phyloP scores from a whole-genome alignment of 2,797 vertebrate species.

The Bovichtus variegatus region DNA sequence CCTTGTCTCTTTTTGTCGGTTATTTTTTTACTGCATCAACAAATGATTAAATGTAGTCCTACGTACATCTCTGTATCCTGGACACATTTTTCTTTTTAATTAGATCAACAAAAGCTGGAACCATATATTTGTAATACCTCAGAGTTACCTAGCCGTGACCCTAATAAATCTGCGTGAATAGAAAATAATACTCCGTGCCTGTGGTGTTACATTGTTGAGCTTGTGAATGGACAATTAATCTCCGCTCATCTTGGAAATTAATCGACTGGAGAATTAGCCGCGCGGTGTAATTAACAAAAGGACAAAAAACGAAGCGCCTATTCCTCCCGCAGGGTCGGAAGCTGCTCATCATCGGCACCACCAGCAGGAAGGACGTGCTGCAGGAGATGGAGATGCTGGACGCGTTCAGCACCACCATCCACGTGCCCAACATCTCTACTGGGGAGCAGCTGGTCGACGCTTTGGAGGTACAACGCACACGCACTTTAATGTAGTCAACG shows the following conservation, averaged over 20 bases:
- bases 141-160: background rate
- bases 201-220: background rate
- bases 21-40: background rate
- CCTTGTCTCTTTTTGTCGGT: background rate
- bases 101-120: background rate
- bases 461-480: constrained; percentile 87
- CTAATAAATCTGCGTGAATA: background rate
- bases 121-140: background rate
- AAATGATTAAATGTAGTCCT: background rate
- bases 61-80: background rate
- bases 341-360: constrained; percentile 97
- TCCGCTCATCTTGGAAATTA: background rate
- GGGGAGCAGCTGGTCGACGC: constrained; percentile 95
- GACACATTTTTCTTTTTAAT: background rate
- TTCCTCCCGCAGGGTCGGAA: constrained; percentile 90
- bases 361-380: constrained; percentile 96
- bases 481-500: background rate
- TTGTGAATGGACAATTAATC: background rate
- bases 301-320: background rate
- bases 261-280: background rate
- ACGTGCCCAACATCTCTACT: constrained; percentile 93
- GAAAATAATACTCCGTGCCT: background rate
- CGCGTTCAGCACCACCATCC: constrained; percentile 97
- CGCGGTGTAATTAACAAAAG: background rate
- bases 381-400: constrained; percentile 99